Evolutionary conservation across 2,113 vertebrate species (phyloP).

Genomic region (Oenanthe melanoleuca): DNA sequence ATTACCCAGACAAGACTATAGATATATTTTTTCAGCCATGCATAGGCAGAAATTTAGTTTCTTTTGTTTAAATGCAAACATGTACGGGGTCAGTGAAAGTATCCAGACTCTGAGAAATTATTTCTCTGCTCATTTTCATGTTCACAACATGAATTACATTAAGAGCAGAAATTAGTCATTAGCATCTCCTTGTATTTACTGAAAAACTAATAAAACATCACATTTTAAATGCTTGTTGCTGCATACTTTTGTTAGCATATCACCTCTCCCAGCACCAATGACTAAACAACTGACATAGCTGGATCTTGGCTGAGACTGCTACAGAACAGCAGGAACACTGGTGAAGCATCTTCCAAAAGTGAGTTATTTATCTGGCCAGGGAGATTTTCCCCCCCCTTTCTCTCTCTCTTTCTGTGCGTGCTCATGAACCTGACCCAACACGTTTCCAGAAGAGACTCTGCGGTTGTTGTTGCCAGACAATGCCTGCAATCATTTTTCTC

Average conservation of each 20-base stretch:
- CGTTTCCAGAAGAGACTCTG: slow-evolving; percentile 64
- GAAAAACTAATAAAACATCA: slow-evolving; percentile 5
- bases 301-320: slow-evolving; percentile 57
- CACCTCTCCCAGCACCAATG: slow-evolving; percentile 42
- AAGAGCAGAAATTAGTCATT: neutral
- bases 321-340: slow-evolving; percentile 62
- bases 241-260: slow-evolving; percentile 24
- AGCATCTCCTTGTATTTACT: neutral
- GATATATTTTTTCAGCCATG: neutral
- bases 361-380: slow-evolving; percentile 64
- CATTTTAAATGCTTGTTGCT: neutral
- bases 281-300: slow-evolving; percentile 49
- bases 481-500: slow-evolving; percentile 67
- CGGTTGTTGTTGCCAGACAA: slow-evolving; percentile 64
- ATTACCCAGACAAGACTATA: neutral
- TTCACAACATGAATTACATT: slow-evolving; percentile 11
- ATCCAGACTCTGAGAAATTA: neutral
- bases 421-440: slow-evolving; percentile 71
- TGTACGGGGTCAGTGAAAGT: neutral
- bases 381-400: neutral
- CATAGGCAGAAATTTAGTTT: neutral
- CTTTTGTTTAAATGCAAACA: slow-evolving; percentile 19
- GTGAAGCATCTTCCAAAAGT: slow-evolving; percentile 64
- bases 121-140: neutral
- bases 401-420: neutral